These are phyloP conservation scores for Clinocottus analis DNA, from an alignment of 2,113 vertebrate genomes.

Conservation along the genomic window DNA sequence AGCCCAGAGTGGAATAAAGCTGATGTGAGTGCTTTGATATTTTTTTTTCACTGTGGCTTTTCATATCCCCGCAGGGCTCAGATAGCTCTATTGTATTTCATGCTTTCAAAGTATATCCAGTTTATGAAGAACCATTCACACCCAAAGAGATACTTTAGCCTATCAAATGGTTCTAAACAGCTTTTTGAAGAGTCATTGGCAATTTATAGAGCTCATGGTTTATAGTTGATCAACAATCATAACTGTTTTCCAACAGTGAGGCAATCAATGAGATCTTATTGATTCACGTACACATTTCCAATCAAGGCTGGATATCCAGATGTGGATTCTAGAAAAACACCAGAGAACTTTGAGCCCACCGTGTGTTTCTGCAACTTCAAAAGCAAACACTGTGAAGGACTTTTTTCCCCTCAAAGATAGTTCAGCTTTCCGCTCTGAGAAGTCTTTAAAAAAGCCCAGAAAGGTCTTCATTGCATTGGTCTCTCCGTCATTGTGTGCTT, in stretches of 20 bases:
- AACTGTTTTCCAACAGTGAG: background rate
- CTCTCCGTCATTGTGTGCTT: slow-evolving; percentile 37
- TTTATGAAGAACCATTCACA: background rate
- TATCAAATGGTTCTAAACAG: background rate
- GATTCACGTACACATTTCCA: background rate
- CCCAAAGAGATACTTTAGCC: background rate
- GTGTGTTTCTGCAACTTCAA: background rate
- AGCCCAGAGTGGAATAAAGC: background rate
- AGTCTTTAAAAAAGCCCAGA: background rate
- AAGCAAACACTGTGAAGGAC: background rate
- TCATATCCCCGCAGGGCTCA: background rate
- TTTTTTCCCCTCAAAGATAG: background rate
- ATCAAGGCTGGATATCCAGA: background rate
- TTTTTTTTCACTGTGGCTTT: background rate
- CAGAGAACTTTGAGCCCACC: background rate
- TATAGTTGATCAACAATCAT: background rate
- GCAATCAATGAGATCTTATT: background rate
- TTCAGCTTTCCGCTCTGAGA: background rate
- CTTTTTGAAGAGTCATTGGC: background rate
- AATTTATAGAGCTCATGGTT: background rate
- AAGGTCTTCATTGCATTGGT: slow-evolving; percentile 6
- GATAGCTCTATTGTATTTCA: slow-evolving; percentile 2
- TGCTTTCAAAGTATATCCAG: background rate
- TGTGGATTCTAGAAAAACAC: background rate
- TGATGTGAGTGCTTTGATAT: background rate